Evolutionary conservation across 1,140 invertebrate species (phyloP).

Genomic region (Anastatus disparis): DNA sequence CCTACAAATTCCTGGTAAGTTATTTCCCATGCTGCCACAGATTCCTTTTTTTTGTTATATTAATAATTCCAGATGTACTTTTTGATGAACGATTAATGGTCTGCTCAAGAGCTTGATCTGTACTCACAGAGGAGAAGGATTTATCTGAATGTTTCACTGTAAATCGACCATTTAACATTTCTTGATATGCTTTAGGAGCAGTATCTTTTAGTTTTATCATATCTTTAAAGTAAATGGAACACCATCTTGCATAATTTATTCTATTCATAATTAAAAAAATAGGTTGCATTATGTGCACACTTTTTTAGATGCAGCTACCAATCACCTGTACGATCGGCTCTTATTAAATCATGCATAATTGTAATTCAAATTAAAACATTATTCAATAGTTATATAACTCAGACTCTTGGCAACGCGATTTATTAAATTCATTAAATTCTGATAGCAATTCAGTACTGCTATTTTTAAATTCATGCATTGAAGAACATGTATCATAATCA

Average conservation of each 20-base stretch:
- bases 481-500: too few species aligned
- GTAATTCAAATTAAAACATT: conserved; percentile 15
- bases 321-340: conserved; percentile 33
- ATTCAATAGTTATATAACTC: conserved; percentile 21
- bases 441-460: too few species aligned
- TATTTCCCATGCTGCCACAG: conserved; percentile 1
- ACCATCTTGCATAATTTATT: conserved; percentile 38
- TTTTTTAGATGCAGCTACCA: conserved; percentile 26
- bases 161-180: background rate
- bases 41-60: conserved; percentile 1
- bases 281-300: conserved; percentile 29
- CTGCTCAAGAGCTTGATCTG: conserved; percentile 7
- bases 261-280: conserved; percentile 34
- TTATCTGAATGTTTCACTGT: background rate
- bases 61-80: background rate
- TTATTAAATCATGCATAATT: conserved; percentile 19
- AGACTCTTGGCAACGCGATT: background rate
- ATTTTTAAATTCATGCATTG: too few species aligned
- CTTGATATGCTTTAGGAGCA: background rate
- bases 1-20: background rate
- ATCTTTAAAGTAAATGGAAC: conserved; percentile 26
- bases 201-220: background rate
- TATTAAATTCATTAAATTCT: conserved; percentile 12
- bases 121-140: background rate
- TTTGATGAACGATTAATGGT: conserved; percentile 6